These are phyloP conservation scores for Uloborus plumipes DNA, from an alignment of 2,888 invertebrate species.

Conservation along the genomic window DNA sequence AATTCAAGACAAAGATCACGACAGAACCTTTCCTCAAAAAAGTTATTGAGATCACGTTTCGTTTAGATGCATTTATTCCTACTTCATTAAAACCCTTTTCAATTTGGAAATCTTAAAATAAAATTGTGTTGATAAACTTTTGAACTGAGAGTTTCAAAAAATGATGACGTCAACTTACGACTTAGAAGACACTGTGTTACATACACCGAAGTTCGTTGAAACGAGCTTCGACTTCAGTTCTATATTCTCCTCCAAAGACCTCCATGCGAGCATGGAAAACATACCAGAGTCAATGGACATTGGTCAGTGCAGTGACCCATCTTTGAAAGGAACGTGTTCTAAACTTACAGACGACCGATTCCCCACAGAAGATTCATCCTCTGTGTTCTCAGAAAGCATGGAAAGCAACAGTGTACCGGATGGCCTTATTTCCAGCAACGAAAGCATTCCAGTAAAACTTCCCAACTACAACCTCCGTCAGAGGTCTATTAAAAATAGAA, in stretches of 20 bases:
- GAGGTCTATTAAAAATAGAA: slow-evolving; percentile 76
- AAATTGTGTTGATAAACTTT: too few species aligned
- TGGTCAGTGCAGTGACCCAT: too few species aligned
- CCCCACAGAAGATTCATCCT: slow-evolving; percentile 14
- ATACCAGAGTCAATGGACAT: background rate
- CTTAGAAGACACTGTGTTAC: slow-evolving; percentile 41
- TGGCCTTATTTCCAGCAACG: background rate
- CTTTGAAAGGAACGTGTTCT: slow-evolving; percentile 5
- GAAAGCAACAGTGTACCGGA: background rate
- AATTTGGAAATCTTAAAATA: too few species aligned
- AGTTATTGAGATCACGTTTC: too few species aligned
- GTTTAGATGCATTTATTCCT: too few species aligned
- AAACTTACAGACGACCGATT: slow-evolving; percentile 13
- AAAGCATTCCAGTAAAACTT: slow-evolving; percentile 18
- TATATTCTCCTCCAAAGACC: slow-evolving; percentile 48
- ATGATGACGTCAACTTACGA: slow-evolving; percentile 44
- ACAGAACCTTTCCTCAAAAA: too few species aligned
- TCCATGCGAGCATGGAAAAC: slow-evolving; percentile 22
- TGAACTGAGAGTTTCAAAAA: too few species aligned
- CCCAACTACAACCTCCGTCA: slow-evolving; percentile 79
- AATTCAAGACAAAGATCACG: too few species aligned
- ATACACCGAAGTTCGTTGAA: slow-evolving; percentile 53
- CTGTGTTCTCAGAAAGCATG: slow-evolving; percentile 5
- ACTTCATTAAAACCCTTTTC: too few species aligned
- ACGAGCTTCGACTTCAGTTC: slow-evolving; percentile 58